phyloP scores from a whole-genome alignment of 2,113 vertebrate species.

The Sylvilagus bachmani region DNA sequence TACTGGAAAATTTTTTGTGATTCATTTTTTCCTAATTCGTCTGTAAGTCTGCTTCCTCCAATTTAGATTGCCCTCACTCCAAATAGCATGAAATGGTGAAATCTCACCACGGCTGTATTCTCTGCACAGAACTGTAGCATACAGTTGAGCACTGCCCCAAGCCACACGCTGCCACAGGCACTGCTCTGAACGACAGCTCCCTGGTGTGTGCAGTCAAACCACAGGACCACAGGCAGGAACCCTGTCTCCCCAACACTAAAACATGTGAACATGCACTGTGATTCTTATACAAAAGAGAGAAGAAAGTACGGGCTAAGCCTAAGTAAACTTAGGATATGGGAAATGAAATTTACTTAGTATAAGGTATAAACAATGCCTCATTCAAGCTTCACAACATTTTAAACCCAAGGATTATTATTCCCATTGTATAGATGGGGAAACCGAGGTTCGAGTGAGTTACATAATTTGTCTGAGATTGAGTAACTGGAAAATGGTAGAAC shows the following conservation, averaged over 20 bases:
- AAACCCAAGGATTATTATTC: not conserved
- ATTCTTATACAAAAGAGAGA: not conserved
- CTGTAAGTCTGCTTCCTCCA: not conserved
- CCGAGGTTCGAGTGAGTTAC: not conserved
- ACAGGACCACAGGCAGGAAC: fast-evolving
- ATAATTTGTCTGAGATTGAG: not conserved
- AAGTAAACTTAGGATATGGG: not conserved
- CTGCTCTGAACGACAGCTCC: fast-evolving
- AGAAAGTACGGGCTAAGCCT: not conserved
- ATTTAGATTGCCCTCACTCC: not conserved
- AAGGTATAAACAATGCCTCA: not conserved
- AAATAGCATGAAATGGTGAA: not conserved
- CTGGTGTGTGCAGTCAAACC: too few species aligned
- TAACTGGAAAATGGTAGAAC: not conserved
- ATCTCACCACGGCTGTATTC: not conserved
- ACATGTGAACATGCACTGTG: not conserved
- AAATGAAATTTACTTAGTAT: not conserved
- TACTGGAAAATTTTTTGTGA: not conserved
- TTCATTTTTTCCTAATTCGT: not conserved
- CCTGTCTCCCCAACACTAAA: not conserved
- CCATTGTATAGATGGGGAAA: not conserved
- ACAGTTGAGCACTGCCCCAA: fast-evolving
- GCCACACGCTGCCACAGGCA: fast-evolving
- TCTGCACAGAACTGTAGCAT: not conserved
- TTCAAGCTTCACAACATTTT: not conserved